Evolutionary conservation across 2,888 invertebrate species (phyloP).

Genomic region (Hemaris fuciformis): DNA sequence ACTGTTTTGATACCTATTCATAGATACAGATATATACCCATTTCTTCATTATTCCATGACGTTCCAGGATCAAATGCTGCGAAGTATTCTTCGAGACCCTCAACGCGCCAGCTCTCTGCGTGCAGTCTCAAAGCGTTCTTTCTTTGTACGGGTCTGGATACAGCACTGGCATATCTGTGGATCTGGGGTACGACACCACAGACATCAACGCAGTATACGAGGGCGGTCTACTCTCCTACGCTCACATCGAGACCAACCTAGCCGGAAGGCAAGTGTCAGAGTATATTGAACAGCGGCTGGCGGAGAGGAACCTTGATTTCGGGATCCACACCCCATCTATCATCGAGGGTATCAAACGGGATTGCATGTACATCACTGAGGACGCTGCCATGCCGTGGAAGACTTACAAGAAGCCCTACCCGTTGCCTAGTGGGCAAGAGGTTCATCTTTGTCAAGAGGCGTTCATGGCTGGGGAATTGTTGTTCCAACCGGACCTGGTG

Average conservation of each 20-base stretch:
- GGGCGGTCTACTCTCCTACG: slow-evolving; percentile 55
- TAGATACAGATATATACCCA: too few relatives aligned
- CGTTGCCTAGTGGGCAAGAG: slow-evolving; percentile 43
- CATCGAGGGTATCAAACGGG: slow-evolving; percentile 42
- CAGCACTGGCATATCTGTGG: slow-evolving; percentile 63
- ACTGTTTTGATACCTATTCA: too few relatives aligned
- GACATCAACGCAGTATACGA: slow-evolving; percentile 60
- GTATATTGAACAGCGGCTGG: slow-evolving; percentile 42
- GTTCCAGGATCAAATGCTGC: slow-evolving; percentile 58
- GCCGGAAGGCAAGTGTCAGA: slow-evolving; percentile 44
- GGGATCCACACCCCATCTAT: slow-evolving; percentile 28
- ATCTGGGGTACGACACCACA: slow-evolving; percentile 56
- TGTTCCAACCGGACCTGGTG: slow-evolving; percentile 55
- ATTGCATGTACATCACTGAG: slow-evolving; percentile 43
- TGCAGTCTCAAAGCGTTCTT: slow-evolving; percentile 56
- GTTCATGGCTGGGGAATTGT: slow-evolving; percentile 50
- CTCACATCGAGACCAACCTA: slow-evolving; percentile 50
- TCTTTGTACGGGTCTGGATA: slow-evolving; percentile 60
- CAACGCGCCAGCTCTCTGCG: slow-evolving; percentile 57
- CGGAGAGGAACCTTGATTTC: slow-evolving; percentile 32
- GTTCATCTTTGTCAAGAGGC: slow-evolving; percentile 55
- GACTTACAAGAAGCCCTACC: slow-evolving; percentile 34
- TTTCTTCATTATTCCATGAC: too few relatives aligned
- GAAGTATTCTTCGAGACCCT: slow-evolving; percentile 67
- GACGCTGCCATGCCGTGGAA: slow-evolving; percentile 32